phyloP scores from a whole-genome alignment of 2,113 vertebrate species.

The Clarias gariepinus region DNA sequence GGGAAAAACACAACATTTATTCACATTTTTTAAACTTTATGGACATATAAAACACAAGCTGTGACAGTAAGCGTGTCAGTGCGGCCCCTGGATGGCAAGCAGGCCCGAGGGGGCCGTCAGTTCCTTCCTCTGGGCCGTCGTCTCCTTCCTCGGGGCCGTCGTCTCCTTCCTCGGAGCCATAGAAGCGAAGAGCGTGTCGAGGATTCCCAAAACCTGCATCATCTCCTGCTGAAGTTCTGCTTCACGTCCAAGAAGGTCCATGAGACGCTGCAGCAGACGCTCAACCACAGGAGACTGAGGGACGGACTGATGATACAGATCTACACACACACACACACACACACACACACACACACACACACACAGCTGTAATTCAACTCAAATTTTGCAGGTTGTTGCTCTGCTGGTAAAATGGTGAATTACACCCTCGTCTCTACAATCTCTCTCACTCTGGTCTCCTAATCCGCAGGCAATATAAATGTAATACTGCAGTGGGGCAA shows the following conservation, averaged over 20 bases:
- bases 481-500: no score
- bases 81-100: constrained; percentile 17
- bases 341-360: constrained; percentile 7
- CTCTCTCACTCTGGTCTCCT: no score
- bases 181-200: constrained; percentile 94
- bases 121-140: constrained; percentile 32
- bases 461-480: not conserved
- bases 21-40: not conserved
- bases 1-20: constrained; percentile 5
- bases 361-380: not conserved
- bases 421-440: not conserved
- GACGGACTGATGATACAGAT: constrained; percentile 63
- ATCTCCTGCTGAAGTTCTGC: constrained; percentile 90
- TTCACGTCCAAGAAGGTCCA: constrained; percentile 85
- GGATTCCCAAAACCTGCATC: constrained; percentile 91
- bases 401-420: not conserved
- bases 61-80: not conserved
- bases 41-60: constrained; percentile 40
- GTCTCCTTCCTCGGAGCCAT: constrained; percentile 75
- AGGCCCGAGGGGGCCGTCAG: constrained; percentile 57
- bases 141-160: constrained; percentile 57
- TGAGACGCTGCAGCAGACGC: constrained; percentile 84
- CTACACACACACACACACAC: constrained; percentile 35
- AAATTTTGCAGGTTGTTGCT: not conserved
- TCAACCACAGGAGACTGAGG: constrained; percentile 87